Percentiles rank a stretch among this genome's conserved stretches.
phyloP scores from a whole-genome alignment of 2,888 invertebrate genomes.

The Brenthis hecate region DNA sequence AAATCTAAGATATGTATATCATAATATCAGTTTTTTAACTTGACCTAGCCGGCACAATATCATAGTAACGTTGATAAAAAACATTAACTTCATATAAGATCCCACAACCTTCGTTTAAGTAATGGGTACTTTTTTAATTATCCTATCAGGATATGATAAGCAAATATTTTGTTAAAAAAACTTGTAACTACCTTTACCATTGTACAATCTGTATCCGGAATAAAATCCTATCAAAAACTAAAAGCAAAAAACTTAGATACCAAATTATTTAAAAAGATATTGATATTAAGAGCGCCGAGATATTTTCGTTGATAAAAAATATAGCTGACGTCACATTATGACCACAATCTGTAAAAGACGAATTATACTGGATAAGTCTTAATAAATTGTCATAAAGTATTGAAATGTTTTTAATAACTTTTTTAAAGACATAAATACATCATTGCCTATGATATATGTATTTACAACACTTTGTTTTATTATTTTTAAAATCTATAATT shows the following conservation, averaged over 20 bases:
- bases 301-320: conserved; percentile 65
- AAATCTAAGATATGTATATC: too few species aligned
- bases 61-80: too few species aligned
- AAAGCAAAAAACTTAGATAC: conserved; percentile 39
- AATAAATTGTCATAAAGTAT: neutral
- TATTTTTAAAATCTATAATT: too few species aligned
- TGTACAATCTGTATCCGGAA: conserved; percentile 35
- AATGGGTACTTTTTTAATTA: neutral
- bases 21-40: too few species aligned
- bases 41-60: too few species aligned
- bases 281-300: conserved; percentile 64
- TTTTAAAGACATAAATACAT: neutral
- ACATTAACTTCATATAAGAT: neutral
- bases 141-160: conserved; percentile 12
- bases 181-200: conserved; percentile 14
- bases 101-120: neutral
- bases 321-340: conserved; percentile 60
- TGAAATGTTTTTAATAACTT: neutral
- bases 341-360: conserved; percentile 25
- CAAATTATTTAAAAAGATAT: conserved; percentile 66
- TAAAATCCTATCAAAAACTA: conserved; percentile 43
- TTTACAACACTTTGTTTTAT: too few species aligned
- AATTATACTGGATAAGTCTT: neutral
- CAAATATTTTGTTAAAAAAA: conserved; percentile 15
- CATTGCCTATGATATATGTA: too few species aligned